Percentiles rank a stretch among this genome's conserved stretches.
Conservation (phyloP, 2,888 invertebrate species). For the Caenorhabditis sp. region DNA sequence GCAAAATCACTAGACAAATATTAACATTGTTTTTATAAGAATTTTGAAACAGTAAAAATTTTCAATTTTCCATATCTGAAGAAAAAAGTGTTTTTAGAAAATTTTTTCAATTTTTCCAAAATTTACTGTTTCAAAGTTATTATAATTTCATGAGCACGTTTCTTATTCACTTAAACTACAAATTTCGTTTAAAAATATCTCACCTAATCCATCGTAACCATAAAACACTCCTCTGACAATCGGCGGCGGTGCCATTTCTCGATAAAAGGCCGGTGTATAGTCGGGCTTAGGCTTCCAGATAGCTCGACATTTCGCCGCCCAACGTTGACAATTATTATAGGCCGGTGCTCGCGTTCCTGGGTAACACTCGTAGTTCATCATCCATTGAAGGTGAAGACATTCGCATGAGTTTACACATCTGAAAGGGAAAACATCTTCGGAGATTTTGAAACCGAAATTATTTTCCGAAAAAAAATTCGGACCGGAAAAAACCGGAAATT, state of each 20-base stretch:
- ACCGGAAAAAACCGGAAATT: too few relatives aligned
- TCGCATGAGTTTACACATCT: slow-evolving; percentile 63
- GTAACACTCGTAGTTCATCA: slow-evolving; percentile 62
- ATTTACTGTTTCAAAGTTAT: too few relatives aligned
- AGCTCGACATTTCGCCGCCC: slow-evolving; percentile 59
- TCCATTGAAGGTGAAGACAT: slow-evolving; percentile 63
- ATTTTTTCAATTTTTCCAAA: too few relatives aligned
- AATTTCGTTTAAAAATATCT: too few relatives aligned
- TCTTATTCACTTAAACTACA: too few relatives aligned
- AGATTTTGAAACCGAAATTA: background rate
- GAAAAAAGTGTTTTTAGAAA: too few relatives aligned
- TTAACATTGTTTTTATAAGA: too few relatives aligned
- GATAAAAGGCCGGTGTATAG: slow-evolving; percentile 56
- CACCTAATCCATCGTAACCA: slow-evolving; percentile 56
- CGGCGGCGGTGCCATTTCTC: slow-evolving; percentile 58
- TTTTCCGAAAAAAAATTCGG: too few relatives aligned
- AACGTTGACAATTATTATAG: slow-evolving; percentile 60
- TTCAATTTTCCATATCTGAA: too few relatives aligned
- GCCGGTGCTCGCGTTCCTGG: slow-evolving; percentile 56
- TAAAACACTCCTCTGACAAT: slow-evolving; percentile 63
- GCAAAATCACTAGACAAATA: too few relatives aligned
- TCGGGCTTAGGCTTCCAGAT: slow-evolving; percentile 61
- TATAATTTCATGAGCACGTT: too few relatives aligned
- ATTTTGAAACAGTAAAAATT: too few relatives aligned
- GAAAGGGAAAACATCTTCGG: slow-evolving; percentile 3